Percentiles rank a stretch among this genome's conserved stretches.
phyloP scores from a whole-genome alignment of 2,113 vertebrate species.

The Casuarius casuarius region DNA sequence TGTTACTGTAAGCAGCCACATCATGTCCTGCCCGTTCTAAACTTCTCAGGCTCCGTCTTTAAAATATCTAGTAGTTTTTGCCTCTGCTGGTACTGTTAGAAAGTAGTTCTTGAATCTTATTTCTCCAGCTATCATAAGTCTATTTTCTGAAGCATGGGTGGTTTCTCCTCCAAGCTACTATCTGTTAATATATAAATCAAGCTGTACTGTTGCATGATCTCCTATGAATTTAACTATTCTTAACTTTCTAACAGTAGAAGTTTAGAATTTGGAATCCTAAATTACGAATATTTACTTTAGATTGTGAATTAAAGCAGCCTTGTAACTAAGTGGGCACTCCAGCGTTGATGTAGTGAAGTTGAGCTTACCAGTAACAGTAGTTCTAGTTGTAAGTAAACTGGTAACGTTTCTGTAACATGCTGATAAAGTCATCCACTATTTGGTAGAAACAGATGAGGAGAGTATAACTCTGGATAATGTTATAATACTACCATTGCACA shows the following conservation, averaged over 20 bases:
- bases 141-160: not conserved
- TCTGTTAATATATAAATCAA: not conserved
- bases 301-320: not conserved
- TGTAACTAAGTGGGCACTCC: not conserved
- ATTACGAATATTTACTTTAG: not conserved
- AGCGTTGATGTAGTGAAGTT: not conserved
- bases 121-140: not conserved
- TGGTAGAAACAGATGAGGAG: not conserved
- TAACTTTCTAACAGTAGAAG: not conserved
- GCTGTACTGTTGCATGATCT: not conserved
- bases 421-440: not conserved
- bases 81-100: rapidly evolving
- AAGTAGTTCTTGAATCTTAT: not conserved
- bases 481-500: not conserved
- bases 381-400: not conserved
- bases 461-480: not conserved
- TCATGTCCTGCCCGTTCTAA: not conserved
- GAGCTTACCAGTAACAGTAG: not conserved
- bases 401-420: not conserved
- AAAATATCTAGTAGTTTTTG: not conserved
- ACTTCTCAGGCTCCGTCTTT: not conserved
- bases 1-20: not conserved
- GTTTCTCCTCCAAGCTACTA: not conserved
- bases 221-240: not conserved
- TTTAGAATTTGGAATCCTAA: not conserved